Evolutionary conservation across 2,888 invertebrate species (phyloP), one percentile per base, ranked within the genome.

Genomic region (Drosophila birchii): DNA sequence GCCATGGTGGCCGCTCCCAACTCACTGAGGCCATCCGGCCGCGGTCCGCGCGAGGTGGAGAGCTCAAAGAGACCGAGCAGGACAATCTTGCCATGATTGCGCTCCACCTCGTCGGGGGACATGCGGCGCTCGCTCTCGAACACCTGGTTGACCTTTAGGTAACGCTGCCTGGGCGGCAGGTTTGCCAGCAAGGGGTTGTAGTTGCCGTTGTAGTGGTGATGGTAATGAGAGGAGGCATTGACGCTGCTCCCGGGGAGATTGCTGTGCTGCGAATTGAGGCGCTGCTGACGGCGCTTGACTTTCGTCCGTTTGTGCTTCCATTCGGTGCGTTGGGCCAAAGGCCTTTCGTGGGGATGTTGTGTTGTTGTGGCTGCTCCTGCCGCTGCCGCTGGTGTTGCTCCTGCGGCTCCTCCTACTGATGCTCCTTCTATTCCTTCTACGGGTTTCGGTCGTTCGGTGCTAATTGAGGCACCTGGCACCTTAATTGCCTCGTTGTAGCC

Each of bases 11-110:
- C 97, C 0, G 97, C 97, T 14, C 95, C 94, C 85, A 96, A 93
- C 90, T 97, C 96, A 66, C 96, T 96, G 11, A 94, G 93, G 0
- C 97, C 96, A 78, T 96, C 95, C 51, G 94, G 93, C 67, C 96
- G 93, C 0, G 94, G 94, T 3, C 95, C 95, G 12, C 94, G 94
- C 69, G 93, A 93, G 2, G 95, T 94, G 11, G 95, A 95, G 86
- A 97, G 93, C 93, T 97, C 97, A 91, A 97, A 97, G 26, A 97
- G 94, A 0, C 97, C 97, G 83, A 97, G 93, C 75, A 97, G 94
- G 1, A 95, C 94, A 51, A 95, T 93, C 86, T 94, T 94, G 49
- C 94, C 93, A 36, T 87, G 90, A 81, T 90, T 92, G 45, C 79
- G 86, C 57, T 88, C 79, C 14, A 90, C 78, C 63, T 91, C 80